phyloP scores from a whole-genome alignment of 2,888 invertebrate species.

The Cosmia trapezina region DNA sequence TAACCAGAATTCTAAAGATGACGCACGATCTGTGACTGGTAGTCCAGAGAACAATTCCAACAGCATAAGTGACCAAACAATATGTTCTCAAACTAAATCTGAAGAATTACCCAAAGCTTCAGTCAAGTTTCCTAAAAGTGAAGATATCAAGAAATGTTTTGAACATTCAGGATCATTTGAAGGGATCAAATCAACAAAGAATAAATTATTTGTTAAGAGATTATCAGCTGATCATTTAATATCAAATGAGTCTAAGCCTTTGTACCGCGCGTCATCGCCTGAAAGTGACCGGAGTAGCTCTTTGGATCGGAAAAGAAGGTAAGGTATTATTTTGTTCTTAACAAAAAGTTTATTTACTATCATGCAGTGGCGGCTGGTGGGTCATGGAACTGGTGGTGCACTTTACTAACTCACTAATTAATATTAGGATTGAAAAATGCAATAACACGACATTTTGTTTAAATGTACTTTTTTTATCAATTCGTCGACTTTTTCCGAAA shows the following conservation, averaged over 20 bases:
- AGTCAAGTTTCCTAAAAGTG: conserved; percentile 84
- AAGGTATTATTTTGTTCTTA: conserved; percentile 19
- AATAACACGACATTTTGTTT: too few relatives aligned
- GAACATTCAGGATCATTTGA: conserved; percentile 88
- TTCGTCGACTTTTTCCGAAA: too few relatives aligned
- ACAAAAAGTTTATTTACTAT: conserved; percentile 8
- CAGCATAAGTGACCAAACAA: conserved; percentile 82
- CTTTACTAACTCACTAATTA: too few relatives aligned
- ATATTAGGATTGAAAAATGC: too few relatives aligned
- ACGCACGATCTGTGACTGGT: conserved; percentile 77
- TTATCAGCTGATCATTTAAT: conserved; percentile 88
- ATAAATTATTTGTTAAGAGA: conserved; percentile 87
- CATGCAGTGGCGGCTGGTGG: too few relatives aligned
- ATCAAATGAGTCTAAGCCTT: conserved; percentile 82
- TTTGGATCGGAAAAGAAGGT: conserved; percentile 86
- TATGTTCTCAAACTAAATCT: conserved; percentile 80
- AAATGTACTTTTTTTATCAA: too few relatives aligned
- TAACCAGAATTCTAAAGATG: conserved; percentile 78
- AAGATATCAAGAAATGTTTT: conserved; percentile 82
- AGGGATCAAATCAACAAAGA: conserved; percentile 85
- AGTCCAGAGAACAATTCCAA: conserved; percentile 85
- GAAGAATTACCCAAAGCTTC: conserved; percentile 86
- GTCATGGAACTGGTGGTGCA: too few relatives aligned
- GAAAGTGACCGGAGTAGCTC: conserved; percentile 88
- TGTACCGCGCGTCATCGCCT: conserved; percentile 86